These are phyloP conservation scores for Genyomyrus donnyi DNA, from an alignment of 2,113 vertebrate species.

Conservation along the genomic window DNA sequence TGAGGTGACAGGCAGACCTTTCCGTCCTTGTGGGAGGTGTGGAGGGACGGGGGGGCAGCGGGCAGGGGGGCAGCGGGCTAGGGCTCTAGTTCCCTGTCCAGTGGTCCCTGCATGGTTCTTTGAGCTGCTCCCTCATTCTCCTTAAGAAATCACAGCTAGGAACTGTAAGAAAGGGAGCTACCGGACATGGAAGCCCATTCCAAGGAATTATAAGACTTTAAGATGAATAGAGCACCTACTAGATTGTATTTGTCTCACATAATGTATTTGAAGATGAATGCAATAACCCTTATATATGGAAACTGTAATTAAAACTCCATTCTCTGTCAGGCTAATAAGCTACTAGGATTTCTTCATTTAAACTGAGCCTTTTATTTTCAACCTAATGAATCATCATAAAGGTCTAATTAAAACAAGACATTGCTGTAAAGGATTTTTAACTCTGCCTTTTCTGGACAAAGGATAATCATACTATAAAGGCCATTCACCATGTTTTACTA, in stretches of 20 bases:
- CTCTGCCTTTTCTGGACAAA: background rate
- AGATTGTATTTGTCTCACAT: slow-evolving; percentile 5
- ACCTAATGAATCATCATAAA: slow-evolving; percentile 4
- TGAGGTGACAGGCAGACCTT: background rate
- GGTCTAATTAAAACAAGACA: slow-evolving; percentile 21
- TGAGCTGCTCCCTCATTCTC: background rate
- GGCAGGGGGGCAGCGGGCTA: background rate
- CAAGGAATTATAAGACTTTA: background rate
- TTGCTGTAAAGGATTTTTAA: background rate
- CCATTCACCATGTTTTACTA: background rate
- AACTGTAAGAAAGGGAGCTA: background rate
- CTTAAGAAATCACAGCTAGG: background rate
- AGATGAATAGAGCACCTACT: background rate
- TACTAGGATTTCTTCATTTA: slow-evolving; percentile 12
- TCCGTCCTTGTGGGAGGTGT: background rate
- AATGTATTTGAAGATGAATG: slow-evolving; percentile 8
- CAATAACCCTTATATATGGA: slow-evolving; percentile 9
- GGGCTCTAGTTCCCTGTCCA: background rate
- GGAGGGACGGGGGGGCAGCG: background rate
- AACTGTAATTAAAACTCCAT: slow-evolving; percentile 22
- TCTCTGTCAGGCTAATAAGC: slow-evolving; percentile 14
- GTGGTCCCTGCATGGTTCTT: background rate
- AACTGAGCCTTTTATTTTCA: background rate
- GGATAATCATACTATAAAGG: slow-evolving; percentile 13
- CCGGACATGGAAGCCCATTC: background rate